Evolutionary conservation across 1,140 invertebrate species (phyloP).

Genomic region (Leptoteleia sp.): DNA sequence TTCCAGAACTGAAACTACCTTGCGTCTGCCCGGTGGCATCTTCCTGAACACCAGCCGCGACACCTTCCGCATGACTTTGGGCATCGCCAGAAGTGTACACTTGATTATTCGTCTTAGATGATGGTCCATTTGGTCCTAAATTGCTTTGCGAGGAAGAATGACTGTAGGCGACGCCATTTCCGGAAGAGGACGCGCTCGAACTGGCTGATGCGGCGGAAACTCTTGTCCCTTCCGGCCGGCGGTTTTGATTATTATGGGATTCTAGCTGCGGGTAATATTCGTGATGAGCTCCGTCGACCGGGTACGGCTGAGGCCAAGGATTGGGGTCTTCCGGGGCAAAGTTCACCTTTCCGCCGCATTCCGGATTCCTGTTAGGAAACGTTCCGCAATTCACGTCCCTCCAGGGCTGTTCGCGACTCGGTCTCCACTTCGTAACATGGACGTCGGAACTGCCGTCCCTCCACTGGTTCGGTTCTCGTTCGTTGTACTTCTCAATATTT

Average conservation of each 20-base stretch:
- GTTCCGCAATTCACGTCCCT: conserved; percentile 17
- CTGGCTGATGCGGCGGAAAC: conserved; percentile 61
- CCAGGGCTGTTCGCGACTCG: conserved; percentile 24
- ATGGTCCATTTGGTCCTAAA: conserved; percentile 48
- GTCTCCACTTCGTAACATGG: conserved; percentile 19
- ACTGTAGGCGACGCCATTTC: conserved; percentile 64
- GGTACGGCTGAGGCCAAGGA: conserved; percentile 7
- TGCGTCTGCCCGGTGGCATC: conserved; percentile 48
- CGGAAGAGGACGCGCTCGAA: conserved; percentile 61
- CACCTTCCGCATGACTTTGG: conserved; percentile 65
- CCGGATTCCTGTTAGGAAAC: not conserved
- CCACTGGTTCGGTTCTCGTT: conserved; percentile 20
- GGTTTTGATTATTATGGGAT: conserved; percentile 13
- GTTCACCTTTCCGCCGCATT: conserved; percentile 13
- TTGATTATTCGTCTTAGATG: conserved; percentile 57
- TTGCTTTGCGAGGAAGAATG: conserved; percentile 66
- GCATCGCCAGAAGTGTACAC: conserved; percentile 63
- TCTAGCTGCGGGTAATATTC: conserved; percentile 13
- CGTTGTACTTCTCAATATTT: conserved; percentile 19
- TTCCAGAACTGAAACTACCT: conserved; percentile 67
- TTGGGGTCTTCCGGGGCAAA: conserved; percentile 10
- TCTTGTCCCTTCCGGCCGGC: conserved; percentile 31
- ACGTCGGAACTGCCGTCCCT: conserved; percentile 20
- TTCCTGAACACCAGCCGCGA: conserved; percentile 61
- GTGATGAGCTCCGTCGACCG: conserved; percentile 4